Percentiles rank a stretch among this genome's conserved stretches.
phyloP scores from a whole-genome alignment of 2,888 invertebrate genomes.

The Phyto melanocephala region DNA sequence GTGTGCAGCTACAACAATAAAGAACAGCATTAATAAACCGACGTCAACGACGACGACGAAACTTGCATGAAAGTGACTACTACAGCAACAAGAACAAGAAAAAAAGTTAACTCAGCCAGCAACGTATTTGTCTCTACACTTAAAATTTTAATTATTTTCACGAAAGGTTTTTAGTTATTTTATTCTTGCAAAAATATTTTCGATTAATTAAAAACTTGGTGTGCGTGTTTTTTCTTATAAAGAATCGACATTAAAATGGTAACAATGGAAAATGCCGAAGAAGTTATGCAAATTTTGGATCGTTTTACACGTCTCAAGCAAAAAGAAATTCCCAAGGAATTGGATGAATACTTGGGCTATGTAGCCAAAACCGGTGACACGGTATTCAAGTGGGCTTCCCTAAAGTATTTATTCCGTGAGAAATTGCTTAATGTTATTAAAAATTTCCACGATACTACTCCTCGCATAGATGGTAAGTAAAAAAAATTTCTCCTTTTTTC shows the following conservation, averaged over 20 bases:
- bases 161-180: too few relatives aligned
- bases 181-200: too few relatives aligned
- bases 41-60: conserved; percentile 30
- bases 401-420: conserved; percentile 92
- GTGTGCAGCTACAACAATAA: conserved; percentile 45
- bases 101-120: background rate
- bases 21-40: conserved; percentile 13
- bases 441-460: conserved; percentile 90
- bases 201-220: background rate
- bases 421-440: conserved; percentile 92
- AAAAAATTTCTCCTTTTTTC: conserved; percentile 11
- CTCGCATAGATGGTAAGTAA: conserved; percentile 79
- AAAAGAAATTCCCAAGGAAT: conserved; percentile 90
- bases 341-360: conserved; percentile 92
- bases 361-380: conserved; percentile 97
- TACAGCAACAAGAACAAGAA: conserved; percentile 5
- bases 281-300: conserved; percentile 89
- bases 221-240: background rate
- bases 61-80: conserved; percentile 45
- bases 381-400: conserved; percentile 93
- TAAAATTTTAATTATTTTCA: background rate
- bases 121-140: conserved; percentile 47
- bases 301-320: conserved; percentile 88
- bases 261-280: conserved; percentile 90
- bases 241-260: conserved; percentile 58